Conservation (phyloP, 2,888 invertebrate genomes). For the Branchipolynoe longqiensis region DNA sequence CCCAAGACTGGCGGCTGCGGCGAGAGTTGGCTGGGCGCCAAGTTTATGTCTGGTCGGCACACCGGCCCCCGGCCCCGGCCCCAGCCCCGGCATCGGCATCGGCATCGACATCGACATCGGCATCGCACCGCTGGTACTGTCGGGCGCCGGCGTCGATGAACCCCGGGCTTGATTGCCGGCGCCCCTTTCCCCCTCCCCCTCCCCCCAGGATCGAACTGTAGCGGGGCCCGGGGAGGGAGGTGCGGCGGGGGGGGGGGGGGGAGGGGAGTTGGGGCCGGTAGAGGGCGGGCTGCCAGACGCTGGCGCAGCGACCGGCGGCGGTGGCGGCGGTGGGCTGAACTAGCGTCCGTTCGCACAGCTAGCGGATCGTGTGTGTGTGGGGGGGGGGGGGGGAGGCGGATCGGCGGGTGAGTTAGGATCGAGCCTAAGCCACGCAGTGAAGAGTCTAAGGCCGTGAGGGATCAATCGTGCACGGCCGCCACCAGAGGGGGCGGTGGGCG, state of each 20-base stretch:
- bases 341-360: too few species aligned
- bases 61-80: not conserved
- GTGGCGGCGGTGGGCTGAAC: too few species aligned
- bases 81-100: not conserved
- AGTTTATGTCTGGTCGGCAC: constrained; percentile 24
- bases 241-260: not conserved
- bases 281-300: not conserved
- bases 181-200: not conserved
- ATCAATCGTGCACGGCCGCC: too few species aligned
- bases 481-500: too few species aligned
- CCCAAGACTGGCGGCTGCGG: not conserved
- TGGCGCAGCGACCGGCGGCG: not conserved
- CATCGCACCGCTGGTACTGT: too few species aligned
- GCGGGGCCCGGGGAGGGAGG: not conserved
- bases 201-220: not conserved
- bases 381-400: not conserved
- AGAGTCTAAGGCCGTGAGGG: too few species aligned
- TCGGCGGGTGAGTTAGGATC: not conserved
- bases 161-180: too few species aligned
- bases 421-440: too few species aligned
- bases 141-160: too few species aligned
- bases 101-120: too few species aligned
- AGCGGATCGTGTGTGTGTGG: too few species aligned
- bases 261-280: not conserved
- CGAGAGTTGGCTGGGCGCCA: constrained; percentile 26